A percentile compares a stretch with the other conserved stretches of the same genome.
These are phyloP conservation scores for Pseudonaja textilis DNA, from an alignment of 2,113 vertebrate genomes.

Conservation along the genomic window DNA sequence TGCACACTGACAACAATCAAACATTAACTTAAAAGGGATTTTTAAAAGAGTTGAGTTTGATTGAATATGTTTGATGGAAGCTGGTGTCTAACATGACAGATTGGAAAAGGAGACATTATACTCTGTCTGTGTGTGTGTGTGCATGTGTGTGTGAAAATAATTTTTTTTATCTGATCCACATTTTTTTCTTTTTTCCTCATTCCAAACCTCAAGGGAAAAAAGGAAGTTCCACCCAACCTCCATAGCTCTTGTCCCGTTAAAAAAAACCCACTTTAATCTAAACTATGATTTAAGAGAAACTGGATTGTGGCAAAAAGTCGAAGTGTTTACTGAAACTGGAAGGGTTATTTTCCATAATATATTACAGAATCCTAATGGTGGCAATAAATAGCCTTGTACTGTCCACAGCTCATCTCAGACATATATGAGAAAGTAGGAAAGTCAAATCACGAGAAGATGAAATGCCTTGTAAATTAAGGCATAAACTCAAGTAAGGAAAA, in stretches of 20 bases:
- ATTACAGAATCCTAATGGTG: slow-evolving; percentile 27
- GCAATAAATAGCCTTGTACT: slow-evolving; percentile 35
- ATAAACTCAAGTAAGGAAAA: background rate
- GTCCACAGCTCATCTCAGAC: slow-evolving; percentile 16
- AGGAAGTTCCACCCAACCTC: background rate
- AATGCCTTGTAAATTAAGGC: background rate
- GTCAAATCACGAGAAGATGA: background rate
- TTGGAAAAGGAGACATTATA: background rate
- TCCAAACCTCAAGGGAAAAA: background rate
- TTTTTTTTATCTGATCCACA: background rate
- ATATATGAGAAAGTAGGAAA: background rate
- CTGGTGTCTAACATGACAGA: background rate
- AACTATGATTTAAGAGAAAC: slow-evolving; percentile 38
- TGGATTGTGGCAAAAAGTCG: slow-evolving; percentile 23
- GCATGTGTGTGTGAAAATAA: background rate
- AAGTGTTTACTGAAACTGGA: slow-evolving; percentile 13
- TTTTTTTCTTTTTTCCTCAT: background rate
- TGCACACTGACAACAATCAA: background rate
- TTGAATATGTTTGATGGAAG: background rate
- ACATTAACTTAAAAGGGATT: background rate
- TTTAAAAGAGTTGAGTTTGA: background rate
- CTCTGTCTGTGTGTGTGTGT: background rate
- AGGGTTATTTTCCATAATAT: slow-evolving; percentile 28
- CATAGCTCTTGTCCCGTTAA: background rate
- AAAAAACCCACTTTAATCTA: slow-evolving; percentile 21